Evolutionary conservation across 2,797 vertebrate genomes (phyloP).

Genomic region (Arnoldichthys spilopterus): DNA sequence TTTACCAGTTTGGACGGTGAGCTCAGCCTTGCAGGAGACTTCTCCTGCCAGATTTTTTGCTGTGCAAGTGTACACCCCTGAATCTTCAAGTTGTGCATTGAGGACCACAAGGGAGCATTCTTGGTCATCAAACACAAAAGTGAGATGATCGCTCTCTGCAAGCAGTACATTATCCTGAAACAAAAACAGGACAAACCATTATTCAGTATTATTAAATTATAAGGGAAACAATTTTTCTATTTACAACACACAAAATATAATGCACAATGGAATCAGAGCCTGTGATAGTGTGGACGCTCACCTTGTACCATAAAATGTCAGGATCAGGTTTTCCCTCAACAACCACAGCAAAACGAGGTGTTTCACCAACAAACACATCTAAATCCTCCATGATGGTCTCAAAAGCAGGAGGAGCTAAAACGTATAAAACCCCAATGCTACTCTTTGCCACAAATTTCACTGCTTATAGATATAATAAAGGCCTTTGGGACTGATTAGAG

Average conservation of each 20-base stretch:
- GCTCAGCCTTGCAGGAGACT: slow-evolving; percentile 93
- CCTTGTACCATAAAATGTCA: slow-evolving; percentile 95
- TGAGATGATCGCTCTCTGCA: slow-evolving; percentile 88
- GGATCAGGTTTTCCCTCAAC: slow-evolving; percentile 93
- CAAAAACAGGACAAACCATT: not conserved
- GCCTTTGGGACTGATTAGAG: not conserved
- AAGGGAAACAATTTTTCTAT: not conserved
- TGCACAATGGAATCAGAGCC: not conserved
- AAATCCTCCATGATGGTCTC: slow-evolving; percentile 98
- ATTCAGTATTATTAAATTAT: not conserved
- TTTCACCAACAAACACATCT: slow-evolving; percentile 86
- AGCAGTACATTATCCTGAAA: slow-evolving; percentile 85
- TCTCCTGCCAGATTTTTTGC: slow-evolving; percentile 88
- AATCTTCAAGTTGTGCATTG: slow-evolving; percentile 81
- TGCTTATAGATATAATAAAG: not conserved
- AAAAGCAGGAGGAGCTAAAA: slow-evolving; percentile 88
- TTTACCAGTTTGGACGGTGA: slow-evolving; percentile 86
- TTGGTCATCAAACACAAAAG: slow-evolving; percentile 92
- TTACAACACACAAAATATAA: not conserved
- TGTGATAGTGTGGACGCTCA: slow-evolving; percentile 56
- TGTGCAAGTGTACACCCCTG: slow-evolving; percentile 90
- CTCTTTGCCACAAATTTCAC: not conserved
- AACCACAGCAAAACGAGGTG: slow-evolving; percentile 84
- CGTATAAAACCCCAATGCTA: not conserved
- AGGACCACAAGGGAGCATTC: slow-evolving; percentile 93